Base-by-base conservation (phyloP, 2,888 invertebrate genomes). In the Apamea anceps region DNA sequence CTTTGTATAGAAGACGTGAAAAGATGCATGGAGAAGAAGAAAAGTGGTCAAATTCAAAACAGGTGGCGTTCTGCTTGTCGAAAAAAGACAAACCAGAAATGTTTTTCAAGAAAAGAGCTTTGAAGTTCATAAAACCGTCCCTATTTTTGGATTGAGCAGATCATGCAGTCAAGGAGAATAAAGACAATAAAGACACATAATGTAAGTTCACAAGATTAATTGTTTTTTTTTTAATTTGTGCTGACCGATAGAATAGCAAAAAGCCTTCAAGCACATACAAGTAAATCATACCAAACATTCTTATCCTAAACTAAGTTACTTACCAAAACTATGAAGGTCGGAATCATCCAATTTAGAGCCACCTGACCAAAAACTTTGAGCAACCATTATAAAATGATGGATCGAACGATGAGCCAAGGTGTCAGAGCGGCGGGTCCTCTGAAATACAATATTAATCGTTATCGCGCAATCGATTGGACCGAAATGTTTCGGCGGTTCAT, bases 361-460 rank as follows among this genome's bases (percentile, higher is more conserved):
- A 13, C 37, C 8, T 63, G 2, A 80, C 80, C 71, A 71, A 45
- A 90, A 92, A 94, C 90, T 95, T 96, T 95, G 96, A 94, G 93
- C 73, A 94, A 25, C 73, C 72, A 84, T 83, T 84, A 87, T 77
- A 84, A 87, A 90, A 95, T 96, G 96, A 96, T 96, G 93, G 96
- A 96, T 96, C 81, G 93, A 92, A 77, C 83, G 85, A 84, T 70
- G 87, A 88, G 87, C 78, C 89, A 93, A 96, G 95, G 96, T 95
- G 96, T 96, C 95, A 92, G 93, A 89, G 87, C 93, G 92, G 90
- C 92, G 92, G 91, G 75, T 74, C 89, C 91, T 92, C 91, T 91
- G 91, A 94, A 94, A 95, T 94, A 94, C 94, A 94, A 94, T 93
- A 94, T 94, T 92, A 93, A 93, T 91, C 94, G 91, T 93, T 94